Percentiles rank a stretch among this genome's conserved stretches.
phyloP scores from a whole-genome alignment of 2,888 invertebrate species.

The Cremastobaeus sp. region DNA sequence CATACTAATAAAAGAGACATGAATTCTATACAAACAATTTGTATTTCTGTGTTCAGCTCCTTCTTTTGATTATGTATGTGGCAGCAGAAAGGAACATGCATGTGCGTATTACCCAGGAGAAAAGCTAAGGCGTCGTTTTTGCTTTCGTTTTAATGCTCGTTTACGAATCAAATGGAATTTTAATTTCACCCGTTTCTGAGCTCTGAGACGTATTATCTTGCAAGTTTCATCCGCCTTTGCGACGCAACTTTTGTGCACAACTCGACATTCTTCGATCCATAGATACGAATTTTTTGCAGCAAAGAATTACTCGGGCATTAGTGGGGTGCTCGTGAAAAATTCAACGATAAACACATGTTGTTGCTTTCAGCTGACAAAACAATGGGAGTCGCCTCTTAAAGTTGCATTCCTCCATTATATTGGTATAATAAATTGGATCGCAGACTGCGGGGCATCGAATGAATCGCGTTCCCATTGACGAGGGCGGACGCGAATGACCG shows the following conservation, averaged over 20 bases:
- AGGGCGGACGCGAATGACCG: conserved; percentile 50
- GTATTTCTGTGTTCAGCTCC: conserved; percentile 35
- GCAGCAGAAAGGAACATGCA: conserved; percentile 36
- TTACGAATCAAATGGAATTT: conserved; percentile 25
- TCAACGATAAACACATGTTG: no score
- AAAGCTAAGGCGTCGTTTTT: conserved; percentile 17
- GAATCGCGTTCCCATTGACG: conserved; percentile 44
- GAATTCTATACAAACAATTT: conserved; percentile 35
- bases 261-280: background rate
- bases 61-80: conserved; percentile 51
- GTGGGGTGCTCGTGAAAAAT: no score
- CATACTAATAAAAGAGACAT: no score
- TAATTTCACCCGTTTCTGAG: conserved; percentile 10
- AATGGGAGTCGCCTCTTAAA: conserved; percentile 3
- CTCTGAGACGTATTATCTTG: no score
- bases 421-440: conserved; percentile 15
- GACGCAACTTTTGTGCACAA: background rate
- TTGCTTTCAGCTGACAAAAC: no score
- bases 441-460: conserved; percentile 5
- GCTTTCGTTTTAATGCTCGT: conserved; percentile 7
- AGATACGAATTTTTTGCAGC: no score
- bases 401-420: conserved; percentile 2
- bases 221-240: no score
- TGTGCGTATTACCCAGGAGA: conserved; percentile 41
- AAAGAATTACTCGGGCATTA: no score